Conservation (phyloP, 2,113 vertebrate species). For the Desmodus rotundus region DNA sequence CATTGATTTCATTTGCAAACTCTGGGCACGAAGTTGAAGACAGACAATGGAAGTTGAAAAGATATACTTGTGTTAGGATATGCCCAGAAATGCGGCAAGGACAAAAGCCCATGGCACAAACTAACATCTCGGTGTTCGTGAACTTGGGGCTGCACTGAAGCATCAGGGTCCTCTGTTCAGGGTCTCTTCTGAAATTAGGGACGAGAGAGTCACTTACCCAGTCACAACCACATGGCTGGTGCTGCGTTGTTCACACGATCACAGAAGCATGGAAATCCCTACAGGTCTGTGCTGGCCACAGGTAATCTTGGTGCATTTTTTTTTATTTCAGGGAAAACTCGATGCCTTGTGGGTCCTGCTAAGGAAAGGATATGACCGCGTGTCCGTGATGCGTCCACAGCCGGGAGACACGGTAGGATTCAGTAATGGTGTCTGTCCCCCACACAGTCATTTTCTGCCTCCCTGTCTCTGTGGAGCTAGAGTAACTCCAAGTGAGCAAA, state of each 20-base stretch:
- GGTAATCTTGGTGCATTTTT: slow-evolving; percentile 49
- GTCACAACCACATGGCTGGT: background rate
- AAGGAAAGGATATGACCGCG: slow-evolving; percentile 94
- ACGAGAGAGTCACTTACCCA: background rate
- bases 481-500: background rate
- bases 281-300: background rate
- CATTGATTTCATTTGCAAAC: background rate
- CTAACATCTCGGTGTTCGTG: background rate
- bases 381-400: slow-evolving; percentile 96
- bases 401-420: slow-evolving; percentile 95
- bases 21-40: background rate
- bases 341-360: slow-evolving; percentile 95
- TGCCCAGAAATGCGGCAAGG: background rate
- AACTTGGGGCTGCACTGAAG: background rate
- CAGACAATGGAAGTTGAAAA: too few species aligned
- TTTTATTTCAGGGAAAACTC: slow-evolving; percentile 88
- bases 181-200: background rate
- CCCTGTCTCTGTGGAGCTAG: background rate
- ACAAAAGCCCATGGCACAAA: background rate
- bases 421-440: background rate
- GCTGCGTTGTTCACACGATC: background rate
- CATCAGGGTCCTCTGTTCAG: background rate
- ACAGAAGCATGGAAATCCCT: background rate
- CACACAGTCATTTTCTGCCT: background rate
- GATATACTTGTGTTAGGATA: background rate